Evolutionary conservation across 2,113 vertebrate genomes (phyloP).

Genomic region (Colinus virginianus): DNA sequence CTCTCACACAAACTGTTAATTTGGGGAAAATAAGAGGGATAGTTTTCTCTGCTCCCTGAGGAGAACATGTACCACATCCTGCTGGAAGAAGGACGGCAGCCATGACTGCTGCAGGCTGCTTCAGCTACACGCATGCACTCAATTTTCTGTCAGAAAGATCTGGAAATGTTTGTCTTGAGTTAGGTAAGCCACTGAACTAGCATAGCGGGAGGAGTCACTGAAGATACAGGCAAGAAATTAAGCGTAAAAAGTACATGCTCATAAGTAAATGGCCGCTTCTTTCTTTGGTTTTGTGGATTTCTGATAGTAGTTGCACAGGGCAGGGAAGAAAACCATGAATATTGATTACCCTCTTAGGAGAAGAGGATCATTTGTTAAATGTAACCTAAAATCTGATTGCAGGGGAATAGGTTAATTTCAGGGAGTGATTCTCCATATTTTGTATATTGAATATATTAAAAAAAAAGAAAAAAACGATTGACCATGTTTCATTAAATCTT

Average conservation of each 20-base stretch:
- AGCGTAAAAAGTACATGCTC: background rate
- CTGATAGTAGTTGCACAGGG: background rate
- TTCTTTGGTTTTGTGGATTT: background rate
- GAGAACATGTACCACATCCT: rapidly evolving
- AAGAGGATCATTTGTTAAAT: conserved; percentile 29
- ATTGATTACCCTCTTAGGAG: conserved; percentile 15
- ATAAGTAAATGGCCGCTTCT: background rate
- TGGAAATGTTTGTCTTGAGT: background rate
- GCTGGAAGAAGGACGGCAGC: background rate
- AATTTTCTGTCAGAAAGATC: background rate
- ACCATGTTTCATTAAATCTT: background rate
- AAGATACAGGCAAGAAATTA: background rate
- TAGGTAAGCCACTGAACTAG: background rate
- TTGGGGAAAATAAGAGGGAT: too few species aligned
- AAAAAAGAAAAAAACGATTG: background rate
- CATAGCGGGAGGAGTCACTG: rapidly evolving
- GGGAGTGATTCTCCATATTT: background rate
- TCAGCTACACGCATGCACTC: background rate
- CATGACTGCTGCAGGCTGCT: background rate
- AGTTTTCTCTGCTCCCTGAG: rapidly evolving
- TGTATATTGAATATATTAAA: background rate
- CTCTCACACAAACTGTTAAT: background rate
- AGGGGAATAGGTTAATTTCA: conserved; percentile 40
- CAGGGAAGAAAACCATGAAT: background rate
- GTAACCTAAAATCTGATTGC: conserved; percentile 11